phyloP scores from a whole-genome alignment of 2,113 vertebrate genomes.

The Xerus inauris region DNA sequence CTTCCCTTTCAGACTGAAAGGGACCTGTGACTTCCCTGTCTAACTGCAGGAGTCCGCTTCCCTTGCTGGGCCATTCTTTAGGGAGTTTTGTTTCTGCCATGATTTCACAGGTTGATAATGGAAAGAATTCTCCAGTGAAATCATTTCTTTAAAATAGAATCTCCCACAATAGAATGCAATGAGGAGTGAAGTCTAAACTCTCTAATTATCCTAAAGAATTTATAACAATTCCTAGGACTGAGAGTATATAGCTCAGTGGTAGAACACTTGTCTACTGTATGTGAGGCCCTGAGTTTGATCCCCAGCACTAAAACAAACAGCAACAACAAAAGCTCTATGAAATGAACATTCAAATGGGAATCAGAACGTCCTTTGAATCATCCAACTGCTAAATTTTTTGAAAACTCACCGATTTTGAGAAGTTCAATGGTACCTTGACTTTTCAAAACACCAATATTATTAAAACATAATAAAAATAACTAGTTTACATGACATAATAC shows the following conservation, averaged over 20 bases:
- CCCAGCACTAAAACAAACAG: not conserved
- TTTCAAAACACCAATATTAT: conserved; percentile 8
- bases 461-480: not conserved
- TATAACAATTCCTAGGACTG: not conserved
- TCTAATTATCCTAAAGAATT: not conserved
- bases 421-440: not conserved
- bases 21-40: not conserved
- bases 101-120: not conserved
- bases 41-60: not conserved
- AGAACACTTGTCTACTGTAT: not conserved
- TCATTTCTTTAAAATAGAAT: not conserved
- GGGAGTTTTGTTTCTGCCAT: not conserved
- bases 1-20: not conserved
- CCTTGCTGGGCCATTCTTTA: not conserved
- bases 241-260: not conserved
- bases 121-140: not conserved
- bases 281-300: not conserved
- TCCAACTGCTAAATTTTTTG: not conserved
- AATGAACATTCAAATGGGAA: not conserved
- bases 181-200: not conserved
- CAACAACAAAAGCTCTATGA: not conserved
- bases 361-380: not conserved
- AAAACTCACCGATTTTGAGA: not conserved
- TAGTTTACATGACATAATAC: not conserved
- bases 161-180: not conserved